Evolutionary conservation across 2,888 invertebrate genomes (phyloP).

Genomic region (Hemaris fuciformis): DNA sequence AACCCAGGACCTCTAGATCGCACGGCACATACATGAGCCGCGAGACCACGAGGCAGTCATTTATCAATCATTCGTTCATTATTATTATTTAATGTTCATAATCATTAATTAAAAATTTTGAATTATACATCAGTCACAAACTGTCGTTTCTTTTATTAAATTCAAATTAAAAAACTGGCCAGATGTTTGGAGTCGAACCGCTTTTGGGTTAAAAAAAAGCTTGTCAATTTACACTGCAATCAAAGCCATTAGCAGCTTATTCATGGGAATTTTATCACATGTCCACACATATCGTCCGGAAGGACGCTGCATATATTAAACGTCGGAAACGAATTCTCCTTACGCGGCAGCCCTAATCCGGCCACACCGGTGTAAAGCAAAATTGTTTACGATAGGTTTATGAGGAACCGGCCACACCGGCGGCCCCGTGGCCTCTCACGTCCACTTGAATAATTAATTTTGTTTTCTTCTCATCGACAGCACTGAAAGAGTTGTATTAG

Average conservation of each 20-base stretch:
- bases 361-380: conserved; percentile 15
- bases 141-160: too few species aligned
- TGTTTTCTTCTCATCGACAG: conserved; percentile 6
- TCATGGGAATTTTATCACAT: background rate
- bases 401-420: conserved; percentile 8
- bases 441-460: conserved; percentile 16
- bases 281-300: background rate
- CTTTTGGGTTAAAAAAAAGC: too few species aligned
- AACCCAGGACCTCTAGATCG: too few species aligned
- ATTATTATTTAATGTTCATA: too few species aligned
- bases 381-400: conserved; percentile 18
- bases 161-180: too few species aligned
- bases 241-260: background rate
- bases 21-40: too few species aligned
- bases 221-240: too few species aligned
- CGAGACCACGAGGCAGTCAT: too few species aligned
- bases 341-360: conserved; percentile 11
- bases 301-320: background rate
- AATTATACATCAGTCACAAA: too few species aligned
- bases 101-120: too few species aligned
- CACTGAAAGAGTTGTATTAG: conserved; percentile 9
- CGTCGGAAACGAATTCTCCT: conserved; percentile 9
- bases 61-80: too few species aligned
- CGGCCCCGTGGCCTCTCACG: conserved; percentile 7
- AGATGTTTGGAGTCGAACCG: too few species aligned